Percentiles rank a stretch among this genome's conserved stretches.
These are phyloP conservation scores for Charaxes varanes DNA, from an alignment of 1,140 invertebrate species.

Conservation along the genomic window DNA sequence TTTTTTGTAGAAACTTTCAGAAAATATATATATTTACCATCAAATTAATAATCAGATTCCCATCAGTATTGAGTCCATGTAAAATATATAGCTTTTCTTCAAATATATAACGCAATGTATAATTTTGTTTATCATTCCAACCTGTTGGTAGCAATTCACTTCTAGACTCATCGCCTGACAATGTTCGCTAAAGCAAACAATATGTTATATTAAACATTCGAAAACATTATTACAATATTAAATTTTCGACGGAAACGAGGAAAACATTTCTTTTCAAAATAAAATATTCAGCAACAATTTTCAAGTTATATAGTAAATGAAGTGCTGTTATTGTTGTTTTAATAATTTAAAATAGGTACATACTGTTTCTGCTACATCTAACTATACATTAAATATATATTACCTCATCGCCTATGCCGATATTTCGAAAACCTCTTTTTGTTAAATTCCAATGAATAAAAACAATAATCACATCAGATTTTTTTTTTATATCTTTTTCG, in stretches of 20 bases:
- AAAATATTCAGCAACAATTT: no score
- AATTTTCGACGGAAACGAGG: no score
- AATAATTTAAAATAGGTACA: no score
- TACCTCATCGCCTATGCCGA: slow-evolving; percentile 83
- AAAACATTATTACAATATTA: no score
- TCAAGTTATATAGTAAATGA: no score
- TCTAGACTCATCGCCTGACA: slow-evolving; percentile 76
- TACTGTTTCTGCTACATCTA: no score
- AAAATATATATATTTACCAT: slow-evolving; percentile 70
- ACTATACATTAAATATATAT: no score
- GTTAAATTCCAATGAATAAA: slow-evolving; percentile 83
- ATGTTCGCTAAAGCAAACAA: slow-evolving; percentile 77
- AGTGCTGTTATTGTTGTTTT: no score
- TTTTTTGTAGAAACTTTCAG: not conserved
- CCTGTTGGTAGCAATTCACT: slow-evolving; percentile 80
- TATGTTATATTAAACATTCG: no score
- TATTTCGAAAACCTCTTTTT: slow-evolving; percentile 81
- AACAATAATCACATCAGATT: slow-evolving; percentile 81
- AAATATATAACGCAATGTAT: slow-evolving; percentile 79
- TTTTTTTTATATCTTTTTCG: slow-evolving; percentile 76
- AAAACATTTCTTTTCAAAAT: no score
- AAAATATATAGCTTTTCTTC: slow-evolving; percentile 80
- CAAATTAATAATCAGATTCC: slow-evolving; percentile 78
- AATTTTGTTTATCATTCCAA: slow-evolving; percentile 80
- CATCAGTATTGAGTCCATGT: slow-evolving; percentile 78